Percentiles rank a stretch among this genome's conserved stretches.
Evolutionary conservation across 2,888 invertebrate species (phyloP).

Genomic region (Lochmaea capreae): DNA sequence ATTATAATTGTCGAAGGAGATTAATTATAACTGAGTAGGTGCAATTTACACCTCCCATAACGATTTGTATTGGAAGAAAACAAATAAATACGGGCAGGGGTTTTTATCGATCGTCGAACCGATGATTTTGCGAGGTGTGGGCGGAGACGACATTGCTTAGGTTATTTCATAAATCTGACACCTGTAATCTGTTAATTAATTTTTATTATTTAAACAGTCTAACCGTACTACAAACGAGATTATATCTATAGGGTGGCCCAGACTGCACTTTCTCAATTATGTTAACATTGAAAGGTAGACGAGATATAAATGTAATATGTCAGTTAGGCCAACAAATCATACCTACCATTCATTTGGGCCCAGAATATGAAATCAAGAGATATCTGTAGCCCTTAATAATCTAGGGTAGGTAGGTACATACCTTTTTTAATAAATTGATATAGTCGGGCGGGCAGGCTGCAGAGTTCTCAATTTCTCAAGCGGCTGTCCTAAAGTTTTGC

Average conservation of each 20-base stretch:
- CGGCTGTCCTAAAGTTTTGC: too few species aligned
- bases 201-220: slow-evolving; percentile 42
- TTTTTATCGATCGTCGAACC: slow-evolving; percentile 52
- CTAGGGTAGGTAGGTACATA: too few species aligned
- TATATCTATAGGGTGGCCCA: neutral
- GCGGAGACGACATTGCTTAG: slow-evolving; percentile 35
- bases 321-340: too few species aligned
- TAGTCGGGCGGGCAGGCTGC: too few species aligned
- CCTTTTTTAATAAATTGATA: too few species aligned
- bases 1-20: neutral
- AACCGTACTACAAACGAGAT: slow-evolving; percentile 9
- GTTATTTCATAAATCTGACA: slow-evolving; percentile 46
- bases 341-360: too few species aligned
- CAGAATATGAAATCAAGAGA: too few species aligned
- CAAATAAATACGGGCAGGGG: slow-evolving; percentile 42
- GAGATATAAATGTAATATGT: too few species aligned
- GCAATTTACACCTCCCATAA: slow-evolving; percentile 22
- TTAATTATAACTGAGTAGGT: slow-evolving; percentile 4
- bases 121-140: slow-evolving; percentile 27
- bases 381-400: too few species aligned
- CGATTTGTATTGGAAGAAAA: slow-evolving; percentile 41
- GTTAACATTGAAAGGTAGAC: neutral
- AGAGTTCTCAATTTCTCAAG: too few species aligned
- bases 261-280: slow-evolving; percentile 3
- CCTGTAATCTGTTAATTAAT: slow-evolving; percentile 45